A percentile compares a stretch with the other conserved stretches of the same genome.
phyloP scores from a whole-genome alignment of 2,888 invertebrate genomes.

The Ecliptopera silaceata region DNA sequence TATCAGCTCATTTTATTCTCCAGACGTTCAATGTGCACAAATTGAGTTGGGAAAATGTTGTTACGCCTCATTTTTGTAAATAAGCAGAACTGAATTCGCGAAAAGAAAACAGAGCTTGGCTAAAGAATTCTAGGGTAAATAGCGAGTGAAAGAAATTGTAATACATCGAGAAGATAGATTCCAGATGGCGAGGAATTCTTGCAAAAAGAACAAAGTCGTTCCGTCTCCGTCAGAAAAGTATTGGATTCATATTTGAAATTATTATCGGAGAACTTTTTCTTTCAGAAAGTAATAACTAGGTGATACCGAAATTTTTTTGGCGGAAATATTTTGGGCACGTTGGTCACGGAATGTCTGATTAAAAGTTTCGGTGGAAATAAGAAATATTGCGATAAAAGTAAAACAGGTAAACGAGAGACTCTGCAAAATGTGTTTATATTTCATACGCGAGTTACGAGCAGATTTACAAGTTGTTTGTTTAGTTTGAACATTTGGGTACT shows the following conservation, averaged over 20 bases:
- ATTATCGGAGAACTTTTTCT: slow-evolving; percentile 37
- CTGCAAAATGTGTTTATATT: slow-evolving; percentile 2
- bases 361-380: slow-evolving; percentile 22
- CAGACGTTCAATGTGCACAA: slow-evolving; percentile 64
- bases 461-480: neutral
- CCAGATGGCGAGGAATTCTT: slow-evolving; percentile 57
- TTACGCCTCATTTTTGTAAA: slow-evolving; percentile 61
- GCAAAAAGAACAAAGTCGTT: slow-evolving; percentile 53
- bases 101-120: slow-evolving; percentile 57
- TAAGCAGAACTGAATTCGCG: slow-evolving; percentile 42
- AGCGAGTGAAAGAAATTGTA: slow-evolving; percentile 54
- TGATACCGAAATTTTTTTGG: slow-evolving; percentile 22
- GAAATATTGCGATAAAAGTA: slow-evolving; percentile 13
- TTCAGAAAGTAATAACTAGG: slow-evolving; percentile 35
- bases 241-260: slow-evolving; percentile 47
- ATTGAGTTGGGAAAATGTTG: slow-evolving; percentile 58
- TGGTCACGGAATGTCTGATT: slow-evolving; percentile 29
- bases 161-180: slow-evolving; percentile 55
- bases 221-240: slow-evolving; percentile 48
- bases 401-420: slow-evolving; percentile 7
- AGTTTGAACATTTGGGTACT: neutral
- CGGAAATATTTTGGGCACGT: slow-evolving; percentile 24
- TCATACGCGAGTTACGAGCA: neutral
- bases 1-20: slow-evolving; percentile 52
- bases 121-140: slow-evolving; percentile 55